Evolutionary conservation across 2,888 invertebrate species (phyloP).

Genomic region (Quadriops clusia): DNA sequence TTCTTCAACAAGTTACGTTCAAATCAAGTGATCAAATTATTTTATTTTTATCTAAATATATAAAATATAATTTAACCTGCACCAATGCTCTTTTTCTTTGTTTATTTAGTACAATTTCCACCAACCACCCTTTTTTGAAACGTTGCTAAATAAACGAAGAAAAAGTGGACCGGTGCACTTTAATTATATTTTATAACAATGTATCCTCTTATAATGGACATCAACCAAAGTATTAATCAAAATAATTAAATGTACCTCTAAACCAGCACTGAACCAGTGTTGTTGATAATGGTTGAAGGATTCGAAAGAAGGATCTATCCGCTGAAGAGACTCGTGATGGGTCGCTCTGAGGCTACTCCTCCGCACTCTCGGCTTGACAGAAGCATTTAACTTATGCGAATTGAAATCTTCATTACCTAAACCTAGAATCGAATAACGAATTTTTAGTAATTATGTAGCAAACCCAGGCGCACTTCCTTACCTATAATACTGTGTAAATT

Average conservation of each 20-base stretch:
- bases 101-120: too few relatives aligned
- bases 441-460: neutral
- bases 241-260: constrained; percentile 26
- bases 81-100: too few relatives aligned
- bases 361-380: constrained; percentile 23
- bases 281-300: constrained; percentile 33
- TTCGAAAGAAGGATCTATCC: constrained; percentile 27
- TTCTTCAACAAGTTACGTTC: too few relatives aligned
- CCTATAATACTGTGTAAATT: constrained; percentile 38
- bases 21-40: neutral
- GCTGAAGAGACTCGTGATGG: constrained; percentile 33
- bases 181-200: too few relatives aligned
- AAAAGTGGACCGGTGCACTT: too few relatives aligned
- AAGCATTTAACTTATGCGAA: constrained; percentile 11
- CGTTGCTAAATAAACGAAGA: too few relatives aligned
- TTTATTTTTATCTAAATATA: neutral
- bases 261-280: constrained; percentile 34
- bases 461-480: constrained; percentile 14
- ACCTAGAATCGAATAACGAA: constrained; percentile 18
- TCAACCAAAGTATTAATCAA: too few relatives aligned
- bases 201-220: too few relatives aligned
- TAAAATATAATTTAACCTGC: constrained; percentile 5
- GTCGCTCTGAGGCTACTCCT: constrained; percentile 25
- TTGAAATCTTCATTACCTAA: constrained; percentile 24
- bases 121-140: too few relatives aligned